Percentiles rank a stretch among this genome's conserved stretches.
These are phyloP conservation scores for Epinotia demarniana DNA, from an alignment of 2,888 invertebrate genomes.

Conservation along the genomic window DNA sequence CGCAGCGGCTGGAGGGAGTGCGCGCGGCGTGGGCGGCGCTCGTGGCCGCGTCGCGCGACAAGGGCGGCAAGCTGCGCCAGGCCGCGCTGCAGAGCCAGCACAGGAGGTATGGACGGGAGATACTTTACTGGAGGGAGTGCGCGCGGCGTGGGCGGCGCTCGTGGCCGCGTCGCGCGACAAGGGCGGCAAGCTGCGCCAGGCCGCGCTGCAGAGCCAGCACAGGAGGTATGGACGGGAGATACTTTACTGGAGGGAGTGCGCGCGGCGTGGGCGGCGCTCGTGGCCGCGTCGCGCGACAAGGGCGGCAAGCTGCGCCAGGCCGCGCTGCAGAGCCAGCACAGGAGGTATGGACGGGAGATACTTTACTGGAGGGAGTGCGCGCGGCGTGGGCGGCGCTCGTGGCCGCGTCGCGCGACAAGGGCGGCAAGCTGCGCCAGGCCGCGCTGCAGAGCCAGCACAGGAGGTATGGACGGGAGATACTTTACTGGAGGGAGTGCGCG, in stretches of 20 bases:
- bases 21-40: conserved; percentile 94
- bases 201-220: conserved; percentile 91
- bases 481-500: no score
- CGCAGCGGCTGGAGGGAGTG: conserved; percentile 91
- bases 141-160: conserved; percentile 93
- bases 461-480: conserved; percentile 57
- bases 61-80: conserved; percentile 92
- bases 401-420: conserved; percentile 91
- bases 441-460: conserved; percentile 90
- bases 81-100: conserved; percentile 92
- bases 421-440: conserved; percentile 93
- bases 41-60: conserved; percentile 92
- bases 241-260: conserved; percentile 93
- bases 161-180: conserved; percentile 92
- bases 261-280: conserved; percentile 93
- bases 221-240: conserved; percentile 58
- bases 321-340: conserved; percentile 89
- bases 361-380: conserved; percentile 92
- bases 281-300: conserved; percentile 91
- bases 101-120: conserved; percentile 58
- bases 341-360: conserved; percentile 58
- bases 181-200: conserved; percentile 93
- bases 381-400: conserved; percentile 95
- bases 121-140: conserved; percentile 92
- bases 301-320: conserved; percentile 94